Conservation (phyloP, 2,797 vertebrate species). For the Leptodactylus fallax region DNA sequence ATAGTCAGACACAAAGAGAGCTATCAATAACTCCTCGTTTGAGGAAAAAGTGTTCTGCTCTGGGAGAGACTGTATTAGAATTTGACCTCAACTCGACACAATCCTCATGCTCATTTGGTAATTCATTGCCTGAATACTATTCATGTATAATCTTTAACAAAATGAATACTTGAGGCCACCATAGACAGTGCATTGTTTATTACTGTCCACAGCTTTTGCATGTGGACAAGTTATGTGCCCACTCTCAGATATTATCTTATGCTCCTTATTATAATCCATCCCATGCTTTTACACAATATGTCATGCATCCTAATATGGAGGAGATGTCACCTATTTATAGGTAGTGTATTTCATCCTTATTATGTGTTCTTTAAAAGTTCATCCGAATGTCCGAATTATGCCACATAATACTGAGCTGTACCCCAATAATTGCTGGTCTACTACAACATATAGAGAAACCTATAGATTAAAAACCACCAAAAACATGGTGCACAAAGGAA, state of each 20-base stretch:
- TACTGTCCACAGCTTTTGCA: too few relatives aligned
- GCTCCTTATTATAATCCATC: neutral
- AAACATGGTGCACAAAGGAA: neutral
- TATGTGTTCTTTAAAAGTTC: neutral
- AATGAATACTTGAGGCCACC: neutral
- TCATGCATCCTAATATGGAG: neutral
- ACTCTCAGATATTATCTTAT: neutral
- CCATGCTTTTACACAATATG: neutral
- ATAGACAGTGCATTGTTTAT: neutral
- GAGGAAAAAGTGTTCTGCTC: conserved; percentile 23
- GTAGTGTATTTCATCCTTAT: neutral
- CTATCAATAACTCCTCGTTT: conserved; percentile 57
- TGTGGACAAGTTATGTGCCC: neutral
- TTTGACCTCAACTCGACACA: conserved; percentile 31
- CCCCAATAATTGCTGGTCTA: neutral
- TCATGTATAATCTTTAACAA: neutral
- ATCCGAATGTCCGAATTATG: neutral
- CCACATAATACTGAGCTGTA: neutral
- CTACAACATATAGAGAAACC: neutral
- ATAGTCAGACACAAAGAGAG: conserved; percentile 61
- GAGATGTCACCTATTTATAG: neutral
- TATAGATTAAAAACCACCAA: neutral
- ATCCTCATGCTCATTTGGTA: conserved; percentile 8
- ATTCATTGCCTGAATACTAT: neutral
- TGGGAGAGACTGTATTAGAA: conserved; percentile 26